These are phyloP conservation scores for Cacoxenus indagator DNA, from an alignment of 2,888 invertebrate species.

Conservation along the genomic window DNA sequence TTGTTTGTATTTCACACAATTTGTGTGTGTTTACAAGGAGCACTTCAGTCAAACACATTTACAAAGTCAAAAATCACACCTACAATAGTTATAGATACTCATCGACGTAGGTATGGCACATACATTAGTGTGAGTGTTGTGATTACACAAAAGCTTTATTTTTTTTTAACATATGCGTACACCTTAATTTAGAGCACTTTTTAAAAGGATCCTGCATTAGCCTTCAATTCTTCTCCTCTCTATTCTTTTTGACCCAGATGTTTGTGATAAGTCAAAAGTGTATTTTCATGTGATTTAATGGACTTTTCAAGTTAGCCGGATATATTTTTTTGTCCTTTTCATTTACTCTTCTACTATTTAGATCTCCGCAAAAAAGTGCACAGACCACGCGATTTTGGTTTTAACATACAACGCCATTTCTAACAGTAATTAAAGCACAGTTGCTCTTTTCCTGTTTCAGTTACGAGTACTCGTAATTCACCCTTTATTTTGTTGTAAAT, in stretches of 20 bases:
- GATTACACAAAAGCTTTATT: constrained; percentile 15
- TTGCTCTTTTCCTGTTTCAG: too few species aligned
- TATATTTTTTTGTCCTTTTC: constrained; percentile 23
- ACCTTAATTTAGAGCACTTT: background rate
- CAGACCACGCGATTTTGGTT: background rate
- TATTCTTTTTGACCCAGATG: background rate
- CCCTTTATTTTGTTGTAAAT: constrained; percentile 31
- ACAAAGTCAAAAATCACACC: constrained; percentile 30
- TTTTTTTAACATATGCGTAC: background rate
- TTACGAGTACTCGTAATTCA: background rate
- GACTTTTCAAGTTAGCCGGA: constrained; percentile 48
- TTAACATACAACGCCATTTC: too few species aligned
- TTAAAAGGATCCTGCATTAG: background rate
- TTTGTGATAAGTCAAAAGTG: constrained; percentile 31
- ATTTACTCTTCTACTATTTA: too few species aligned
- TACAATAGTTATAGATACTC: constrained; percentile 16
- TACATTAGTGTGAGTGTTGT: constrained; percentile 24
- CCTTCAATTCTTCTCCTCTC: too few species aligned
- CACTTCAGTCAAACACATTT: constrained; percentile 3
- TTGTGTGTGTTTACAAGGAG: constrained; percentile 22
- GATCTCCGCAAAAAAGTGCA: too few species aligned
- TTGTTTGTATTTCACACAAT: constrained; percentile 33
- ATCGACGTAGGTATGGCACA: constrained; percentile 9
- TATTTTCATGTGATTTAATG: constrained; percentile 51
- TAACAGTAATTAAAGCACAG: background rate